Conservation (phyloP, 2,113 vertebrate species). For the Callionymus lyra region DNA sequence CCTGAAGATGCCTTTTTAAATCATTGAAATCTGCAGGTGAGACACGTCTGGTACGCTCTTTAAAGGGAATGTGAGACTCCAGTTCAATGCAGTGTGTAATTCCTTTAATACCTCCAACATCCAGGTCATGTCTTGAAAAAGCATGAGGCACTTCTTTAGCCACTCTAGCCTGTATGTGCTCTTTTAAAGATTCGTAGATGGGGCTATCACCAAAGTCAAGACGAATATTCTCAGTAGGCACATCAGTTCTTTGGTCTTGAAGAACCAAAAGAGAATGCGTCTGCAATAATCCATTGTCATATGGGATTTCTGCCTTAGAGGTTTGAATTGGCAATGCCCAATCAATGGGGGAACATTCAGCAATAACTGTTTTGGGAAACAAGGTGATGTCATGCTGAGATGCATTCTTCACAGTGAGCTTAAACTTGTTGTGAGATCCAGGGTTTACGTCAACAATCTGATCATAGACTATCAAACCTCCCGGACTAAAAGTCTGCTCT, state of each 20-base stretch:
- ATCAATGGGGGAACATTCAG: no score
- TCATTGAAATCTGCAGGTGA: background rate
- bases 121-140: background rate
- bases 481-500: background rate
- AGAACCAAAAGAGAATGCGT: no score
- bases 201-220: no score
- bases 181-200: background rate
- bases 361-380: background rate
- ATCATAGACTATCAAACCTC: no score
- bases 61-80: background rate
- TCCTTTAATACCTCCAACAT: background rate
- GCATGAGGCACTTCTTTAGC: background rate
- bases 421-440: background rate
- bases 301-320: no score
- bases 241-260: no score
- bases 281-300: no score
- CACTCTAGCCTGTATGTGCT: background rate
- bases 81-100: background rate
- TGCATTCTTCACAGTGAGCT: background rate
- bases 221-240: no score
- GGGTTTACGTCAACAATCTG: background rate
- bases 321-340: no score
- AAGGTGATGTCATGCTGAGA: background rate
- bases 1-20: background rate
- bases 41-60: no score